Percentiles rank a stretch among this genome's conserved stretches.
Evolutionary conservation across 2,797 vertebrate genomes (phyloP).

Genomic region (Gambusia yucatana): DNA sequence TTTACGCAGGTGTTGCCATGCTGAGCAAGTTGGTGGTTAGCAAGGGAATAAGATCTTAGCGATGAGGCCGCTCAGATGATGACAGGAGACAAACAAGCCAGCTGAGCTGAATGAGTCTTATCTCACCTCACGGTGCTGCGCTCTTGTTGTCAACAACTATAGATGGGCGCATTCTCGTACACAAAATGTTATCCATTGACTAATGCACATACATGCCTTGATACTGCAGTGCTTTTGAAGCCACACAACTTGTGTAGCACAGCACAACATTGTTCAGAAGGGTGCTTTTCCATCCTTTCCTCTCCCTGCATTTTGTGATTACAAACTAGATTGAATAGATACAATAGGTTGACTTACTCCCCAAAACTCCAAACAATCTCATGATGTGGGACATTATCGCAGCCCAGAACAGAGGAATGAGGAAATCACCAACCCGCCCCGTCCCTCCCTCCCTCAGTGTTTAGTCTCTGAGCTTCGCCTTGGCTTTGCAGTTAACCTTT

Average conservation of each 20-base stretch:
- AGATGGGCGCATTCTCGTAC: not conserved
- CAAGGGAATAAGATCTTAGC: conserved; percentile 28
- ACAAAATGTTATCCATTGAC: conserved; percentile 3
- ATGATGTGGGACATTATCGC: conserved; percentile 60
- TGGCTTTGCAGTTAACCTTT: conserved; percentile 79
- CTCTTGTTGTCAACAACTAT: conserved; percentile 37
- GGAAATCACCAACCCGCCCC: conserved; percentile 51
- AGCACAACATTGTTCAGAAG: conserved; percentile 38
- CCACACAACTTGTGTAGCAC: not conserved
- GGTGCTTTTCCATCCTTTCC: conserved; percentile 1
- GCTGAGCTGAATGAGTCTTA: conserved; percentile 4
- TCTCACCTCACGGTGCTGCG: conserved; percentile 27
- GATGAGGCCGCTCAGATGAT: conserved; percentile 30
- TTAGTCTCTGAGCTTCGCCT: conserved; percentile 66
- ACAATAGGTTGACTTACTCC: conserved; percentile 8
- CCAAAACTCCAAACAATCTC: conserved; percentile 41
- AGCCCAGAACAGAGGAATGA: conserved; percentile 66
- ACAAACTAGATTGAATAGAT: conserved; percentile 23
- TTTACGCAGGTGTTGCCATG: conserved; percentile 47
- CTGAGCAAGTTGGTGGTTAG: conserved; percentile 49
- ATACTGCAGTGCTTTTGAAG: conserved; percentile 7
- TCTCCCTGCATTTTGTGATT: conserved; percentile 13
- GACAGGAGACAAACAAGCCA: conserved; percentile 24
- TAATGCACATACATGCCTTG: conserved; percentile 5
- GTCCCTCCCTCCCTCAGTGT: conserved; percentile 52